Conservation (phyloP, 2,888 invertebrate species). For the Strigamia crassipes region DNA sequence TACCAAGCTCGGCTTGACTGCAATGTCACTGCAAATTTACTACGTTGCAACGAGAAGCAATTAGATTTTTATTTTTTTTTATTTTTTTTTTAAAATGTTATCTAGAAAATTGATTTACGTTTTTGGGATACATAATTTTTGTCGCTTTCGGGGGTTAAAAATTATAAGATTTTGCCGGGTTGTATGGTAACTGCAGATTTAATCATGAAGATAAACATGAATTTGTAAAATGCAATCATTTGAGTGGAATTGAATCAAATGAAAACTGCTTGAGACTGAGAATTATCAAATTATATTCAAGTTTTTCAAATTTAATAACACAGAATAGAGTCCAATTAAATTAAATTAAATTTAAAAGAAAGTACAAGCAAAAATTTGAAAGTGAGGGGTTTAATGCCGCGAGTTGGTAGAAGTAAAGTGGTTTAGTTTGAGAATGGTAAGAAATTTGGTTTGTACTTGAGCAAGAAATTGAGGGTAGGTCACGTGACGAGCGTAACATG, state of each 20-base stretch:
- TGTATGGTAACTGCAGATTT: neutral
- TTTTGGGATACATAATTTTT: too few species aligned
- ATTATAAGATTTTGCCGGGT: too few species aligned
- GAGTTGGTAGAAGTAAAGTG: neutral
- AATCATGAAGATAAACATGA: neutral
- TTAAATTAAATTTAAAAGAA: too few species aligned
- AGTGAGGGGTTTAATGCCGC: too few species aligned
- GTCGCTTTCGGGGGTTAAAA: too few species aligned
- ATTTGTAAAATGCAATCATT: neutral
- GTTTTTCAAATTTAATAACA: too few species aligned
- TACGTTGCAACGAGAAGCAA: neutral
- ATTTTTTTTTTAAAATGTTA: too few species aligned
- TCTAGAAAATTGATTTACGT: neutral
- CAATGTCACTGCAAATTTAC: neutral
- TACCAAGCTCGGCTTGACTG: neutral
- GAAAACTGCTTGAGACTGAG: neutral
- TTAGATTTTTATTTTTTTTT: conserved; percentile 29
- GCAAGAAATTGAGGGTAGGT: neutral
- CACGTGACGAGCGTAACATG: conserved; percentile 21
- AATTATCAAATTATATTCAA: neutral
- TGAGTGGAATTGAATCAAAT: neutral
- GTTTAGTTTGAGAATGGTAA: neutral
- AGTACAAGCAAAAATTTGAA: too few species aligned
- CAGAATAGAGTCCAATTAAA: too few species aligned
- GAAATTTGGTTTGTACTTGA: neutral